Evolutionary conservation across 2,888 invertebrate species (phyloP), one percentile per base, ranked within the genome.

Genomic region (Masnerella sp.): DNA sequence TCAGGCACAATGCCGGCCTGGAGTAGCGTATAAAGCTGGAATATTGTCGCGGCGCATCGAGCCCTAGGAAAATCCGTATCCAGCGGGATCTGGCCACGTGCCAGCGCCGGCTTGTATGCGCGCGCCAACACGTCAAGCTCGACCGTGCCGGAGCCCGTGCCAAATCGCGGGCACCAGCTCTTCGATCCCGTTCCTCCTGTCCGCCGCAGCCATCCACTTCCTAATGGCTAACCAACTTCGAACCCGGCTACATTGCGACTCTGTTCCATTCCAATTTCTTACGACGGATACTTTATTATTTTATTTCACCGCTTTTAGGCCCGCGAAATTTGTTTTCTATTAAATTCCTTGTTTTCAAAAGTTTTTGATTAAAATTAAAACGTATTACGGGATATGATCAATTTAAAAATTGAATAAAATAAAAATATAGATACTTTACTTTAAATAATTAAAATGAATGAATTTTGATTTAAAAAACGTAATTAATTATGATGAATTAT

Each of bases 1-100:
- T 61, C 61, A 30, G 32, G 58, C 36, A 68, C 68, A 68, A 75
- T 75, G 70, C 52, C 59, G 42, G 58, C 61, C 67, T 45, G 47
- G 43, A 51, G 59, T 34, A 65, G 72, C 65, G 42, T 75, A 76
- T 79, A 76, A 80, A 77, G 78, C 78, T 80, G 78, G 81, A 82
- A 82, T 81, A 82, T 82, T 80, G 82, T 82, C 80, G 78, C 77
- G 75, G 79, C 79, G 78, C 77, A 81, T 78, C 78, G 82, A 80
- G 81, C 79, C 64, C n/a, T 36, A 45, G 38, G 78, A 82, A 65
- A 82, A 80, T 82, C 80, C 81, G 78, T 77, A 80, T 78, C 78
- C 78, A 72, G 32, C 54, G 32, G 68, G 32, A 59, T 30, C 62
- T 75, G 75, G 75, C 73, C 69, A 34, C 54, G 69, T 67, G 75